phyloP scores from a whole-genome alignment of 2,888 invertebrate species.

The Agrochola circellaris region DNA sequence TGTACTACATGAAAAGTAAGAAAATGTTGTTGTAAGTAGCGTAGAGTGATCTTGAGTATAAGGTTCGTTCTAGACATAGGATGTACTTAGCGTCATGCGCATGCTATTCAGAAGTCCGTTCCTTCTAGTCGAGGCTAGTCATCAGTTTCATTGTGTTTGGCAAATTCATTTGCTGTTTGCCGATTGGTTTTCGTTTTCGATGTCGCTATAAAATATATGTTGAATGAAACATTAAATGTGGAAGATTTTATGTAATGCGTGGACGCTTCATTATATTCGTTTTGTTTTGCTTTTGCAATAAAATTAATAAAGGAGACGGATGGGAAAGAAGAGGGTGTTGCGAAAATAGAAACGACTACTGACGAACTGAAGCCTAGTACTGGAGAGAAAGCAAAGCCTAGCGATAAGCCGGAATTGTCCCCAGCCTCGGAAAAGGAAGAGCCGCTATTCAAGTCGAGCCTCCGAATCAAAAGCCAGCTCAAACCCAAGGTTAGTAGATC shows the following conservation, averaged over 20 bases:
- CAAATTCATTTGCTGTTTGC: slow-evolving; percentile 80
- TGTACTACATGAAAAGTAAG: slow-evolving; percentile 47
- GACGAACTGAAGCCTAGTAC: slow-evolving; percentile 87
- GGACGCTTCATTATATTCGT: slow-evolving; percentile 81
- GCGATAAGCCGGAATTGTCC: slow-evolving; percentile 75
- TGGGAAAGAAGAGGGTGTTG: slow-evolving; percentile 84
- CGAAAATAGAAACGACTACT: slow-evolving; percentile 88
- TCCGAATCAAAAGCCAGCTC: slow-evolving; percentile 81
- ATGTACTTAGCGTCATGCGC: slow-evolving; percentile 71
- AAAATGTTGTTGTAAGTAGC: slow-evolving; percentile 61
- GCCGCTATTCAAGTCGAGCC: slow-evolving; percentile 88
- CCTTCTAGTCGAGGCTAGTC: slow-evolving; percentile 54
- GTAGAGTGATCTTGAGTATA: slow-evolving; percentile 64
- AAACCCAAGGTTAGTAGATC: slow-evolving; percentile 87
- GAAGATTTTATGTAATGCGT: slow-evolving; percentile 72
- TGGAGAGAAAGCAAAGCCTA: slow-evolving; percentile 77
- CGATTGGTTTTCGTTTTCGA: slow-evolving; percentile 76
- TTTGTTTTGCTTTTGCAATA: slow-evolving; percentile 88
- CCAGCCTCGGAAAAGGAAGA: slow-evolving; percentile 86
- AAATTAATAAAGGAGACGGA: slow-evolving; percentile 84
- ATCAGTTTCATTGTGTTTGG: slow-evolving; percentile 74
- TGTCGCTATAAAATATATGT: slow-evolving; percentile 78
- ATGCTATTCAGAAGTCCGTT: slow-evolving; percentile 69
- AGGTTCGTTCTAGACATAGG: slow-evolving; percentile 62
- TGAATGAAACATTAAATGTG: slow-evolving; percentile 68